Base-by-base conservation (phyloP, 2,888 invertebrate species). In the Amphipyra berbera region DNA sequence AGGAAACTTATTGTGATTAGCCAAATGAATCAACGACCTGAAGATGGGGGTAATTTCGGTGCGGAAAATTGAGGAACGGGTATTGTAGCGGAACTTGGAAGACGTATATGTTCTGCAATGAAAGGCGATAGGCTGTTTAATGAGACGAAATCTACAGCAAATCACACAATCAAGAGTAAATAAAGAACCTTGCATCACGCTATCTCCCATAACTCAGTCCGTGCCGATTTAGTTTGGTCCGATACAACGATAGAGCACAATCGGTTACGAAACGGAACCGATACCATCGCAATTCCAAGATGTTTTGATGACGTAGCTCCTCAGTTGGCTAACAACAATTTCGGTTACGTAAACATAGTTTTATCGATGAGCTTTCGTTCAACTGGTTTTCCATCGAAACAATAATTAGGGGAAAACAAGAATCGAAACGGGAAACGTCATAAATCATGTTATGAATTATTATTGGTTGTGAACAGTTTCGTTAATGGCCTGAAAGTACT, bases 281-380 rank as follows among this genome's bases (percentile, higher is more conserved):
- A 93, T 93, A 91, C 80, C 79, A 93, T 92, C 90, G 73, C 76
- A 85, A 87, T 89, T 88, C 88, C 87, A 83, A 91, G 92, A 91
- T 89, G 90, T 88, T 88, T 85, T 87, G 89, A 88, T 88, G 91
- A 87, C 89, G 88, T 82, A 77, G 66, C 69, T 64, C 60, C 74
- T 81, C 80, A 74, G 82, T 87, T 84, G 82, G 83, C 84, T 83
- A 85, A 88, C 87, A 85, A 89, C 89, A 90, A 87, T 72, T 82
- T 73, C 59, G 73, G 82, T 94, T 94, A 89, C 89, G 89, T 89
- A 93, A 93, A 85, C 46, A 53, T 9, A 52, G 67, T 67, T 81
- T 85, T 84, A 85, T 84, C 82, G 79, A 84, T 77, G 82, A 84
- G 88, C 88, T 89, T 89, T 88, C 86, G 84, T 86, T 73, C 53